phyloP scores from a whole-genome alignment of 2,888 invertebrate species.

The Stenolophus ochropezus region DNA sequence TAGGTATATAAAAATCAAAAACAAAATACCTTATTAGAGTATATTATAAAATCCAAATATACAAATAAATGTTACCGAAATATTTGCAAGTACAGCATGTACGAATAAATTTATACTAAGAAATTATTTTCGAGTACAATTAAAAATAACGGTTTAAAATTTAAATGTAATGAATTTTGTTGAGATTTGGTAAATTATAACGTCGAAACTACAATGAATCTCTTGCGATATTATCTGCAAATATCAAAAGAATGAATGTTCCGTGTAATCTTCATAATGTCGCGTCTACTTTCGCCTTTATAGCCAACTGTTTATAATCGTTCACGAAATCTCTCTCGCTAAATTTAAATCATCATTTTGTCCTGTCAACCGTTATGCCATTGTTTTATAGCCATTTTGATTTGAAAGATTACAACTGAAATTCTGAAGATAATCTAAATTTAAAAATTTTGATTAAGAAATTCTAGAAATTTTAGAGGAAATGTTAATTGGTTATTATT shows the following conservation, averaged over 20 bases:
- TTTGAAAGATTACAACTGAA: not conserved
- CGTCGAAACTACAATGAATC: not conserved
- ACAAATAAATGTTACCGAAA: too few relatives aligned
- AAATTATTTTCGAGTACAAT: not conserved
- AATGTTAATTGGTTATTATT: not conserved
- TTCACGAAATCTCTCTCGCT: slow-evolving; percentile 18
- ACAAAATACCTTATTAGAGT: too few relatives aligned
- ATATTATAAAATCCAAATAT: too few relatives aligned
- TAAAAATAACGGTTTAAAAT: not conserved
- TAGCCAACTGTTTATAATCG: slow-evolving; percentile 5
- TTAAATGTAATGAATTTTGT: not conserved
- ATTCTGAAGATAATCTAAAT: slow-evolving; percentile 1
- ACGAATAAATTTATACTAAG: too few relatives aligned
- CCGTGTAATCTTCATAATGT: slow-evolving; percentile 16
- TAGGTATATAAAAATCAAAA: too few relatives aligned
- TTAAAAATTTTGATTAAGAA: not conserved
- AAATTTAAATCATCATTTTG: slow-evolving; percentile 5
- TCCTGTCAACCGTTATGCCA: slow-evolving; percentile 19
- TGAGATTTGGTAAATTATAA: not conserved
- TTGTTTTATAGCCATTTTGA: slow-evolving; percentile 3
- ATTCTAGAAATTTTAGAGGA: not conserved
- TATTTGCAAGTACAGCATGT: too few relatives aligned
- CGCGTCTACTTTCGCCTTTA: slow-evolving; percentile 14
- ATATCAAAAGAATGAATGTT: not conserved
- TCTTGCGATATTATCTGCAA: not conserved